Base-by-base conservation (phyloP, 2,113 vertebrate genomes). In the Cavia porcellus region DNA sequence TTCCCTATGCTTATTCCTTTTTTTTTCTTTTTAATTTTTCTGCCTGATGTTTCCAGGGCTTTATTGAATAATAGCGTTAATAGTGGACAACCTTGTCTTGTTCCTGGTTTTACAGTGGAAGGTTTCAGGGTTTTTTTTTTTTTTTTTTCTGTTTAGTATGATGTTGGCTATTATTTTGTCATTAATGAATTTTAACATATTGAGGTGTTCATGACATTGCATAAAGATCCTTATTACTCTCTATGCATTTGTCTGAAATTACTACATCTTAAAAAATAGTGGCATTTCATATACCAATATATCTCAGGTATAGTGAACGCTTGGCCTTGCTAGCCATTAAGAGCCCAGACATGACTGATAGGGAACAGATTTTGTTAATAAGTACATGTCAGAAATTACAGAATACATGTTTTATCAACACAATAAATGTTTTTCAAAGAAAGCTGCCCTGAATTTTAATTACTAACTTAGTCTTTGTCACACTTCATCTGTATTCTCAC, bases 381-480 rank as follows among this genome's bases (percentile, higher is more conserved):
- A 81, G 22, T 89, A 57, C 20, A 52, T 88, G 28, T 83, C 68
- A 87, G 52, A 92, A 97, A 93, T 42, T 79, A 80, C 47, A 79
- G 35, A 79, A 79, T 45, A 17, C 62, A 22, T 52, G 17, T 20
- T 87, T 87, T 82, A 57, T 83, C 61, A 91, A 84, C 55, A 85
- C 47, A 74, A 50, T 84, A 66, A 87, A 28, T 24, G 30, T 70
- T 95, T 95, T 94, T 86, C 61, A 90, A 92, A 90, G 77, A 24
- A 77, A 82, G 32, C 59, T 95, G 15, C 13, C 94, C 28, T 94
- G 59, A 92, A 82, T 86, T 92, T 90, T 42, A 77, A 77, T 77
- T 77, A 92, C 42, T 75, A 82, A 72, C 74, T 86, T 87, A 25
- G 70, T 80, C 38, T 93, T 96, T 96, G 90, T 93, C 90, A 95